Evolutionary conservation across 1,140 invertebrate genomes (phyloP).

Genomic region (Caligus rogercresseyi): DNA sequence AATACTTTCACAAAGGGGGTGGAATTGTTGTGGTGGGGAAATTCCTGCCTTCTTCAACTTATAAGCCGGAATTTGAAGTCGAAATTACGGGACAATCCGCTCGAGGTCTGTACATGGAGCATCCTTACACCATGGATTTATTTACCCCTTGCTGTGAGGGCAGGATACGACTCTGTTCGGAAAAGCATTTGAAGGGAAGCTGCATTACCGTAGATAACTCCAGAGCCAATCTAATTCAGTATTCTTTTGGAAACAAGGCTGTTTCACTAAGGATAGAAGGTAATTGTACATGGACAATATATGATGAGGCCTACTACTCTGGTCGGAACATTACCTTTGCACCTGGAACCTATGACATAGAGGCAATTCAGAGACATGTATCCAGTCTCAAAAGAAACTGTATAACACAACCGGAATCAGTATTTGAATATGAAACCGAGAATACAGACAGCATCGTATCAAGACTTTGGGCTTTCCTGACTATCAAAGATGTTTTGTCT

Average conservation of each 20-base stretch:
- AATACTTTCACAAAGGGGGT: constrained; percentile 2
- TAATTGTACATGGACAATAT: neutral
- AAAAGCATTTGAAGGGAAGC: neutral
- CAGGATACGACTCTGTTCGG: neutral
- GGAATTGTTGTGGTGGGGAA: constrained; percentile 1
- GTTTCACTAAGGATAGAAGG: neutral
- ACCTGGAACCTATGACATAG: constrained; percentile 1
- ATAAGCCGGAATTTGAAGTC: constrained; percentile 5
- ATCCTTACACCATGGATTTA: neutral
- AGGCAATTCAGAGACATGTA: neutral
- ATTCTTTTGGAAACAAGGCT: constrained; percentile 3
- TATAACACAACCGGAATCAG: too few relatives aligned
- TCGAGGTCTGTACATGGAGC: neutral
- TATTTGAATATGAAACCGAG: too few relatives aligned
- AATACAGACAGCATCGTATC: neutral
- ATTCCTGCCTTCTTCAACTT: neutral
- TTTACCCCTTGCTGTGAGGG: neutral
- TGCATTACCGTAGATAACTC: neutral
- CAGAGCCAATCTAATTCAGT: neutral
- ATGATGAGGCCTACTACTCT: neutral
- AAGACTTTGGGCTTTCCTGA: neutral
- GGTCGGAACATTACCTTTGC: constrained; percentile 9
- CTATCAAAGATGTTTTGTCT: neutral
- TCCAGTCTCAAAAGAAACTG: neutral
- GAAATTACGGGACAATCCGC: constrained; percentile 14